Evolutionary conservation across 1,140 invertebrate species (phyloP).

Genomic region (Archegozetes longisetosus): DNA sequence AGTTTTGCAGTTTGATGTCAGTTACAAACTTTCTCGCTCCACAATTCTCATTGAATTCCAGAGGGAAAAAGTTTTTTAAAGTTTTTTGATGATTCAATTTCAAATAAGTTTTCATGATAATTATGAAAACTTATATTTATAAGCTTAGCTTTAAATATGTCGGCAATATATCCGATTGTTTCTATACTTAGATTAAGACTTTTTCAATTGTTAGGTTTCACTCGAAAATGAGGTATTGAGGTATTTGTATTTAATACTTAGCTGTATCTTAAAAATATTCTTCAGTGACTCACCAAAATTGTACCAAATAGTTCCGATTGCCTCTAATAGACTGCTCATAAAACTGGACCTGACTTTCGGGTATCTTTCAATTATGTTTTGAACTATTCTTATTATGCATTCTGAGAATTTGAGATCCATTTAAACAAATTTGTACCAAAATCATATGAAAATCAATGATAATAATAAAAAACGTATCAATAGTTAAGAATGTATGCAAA

Average conservation of each 20-base stretch:
- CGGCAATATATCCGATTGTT: no score
- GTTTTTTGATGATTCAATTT: background rate
- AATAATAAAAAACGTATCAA: background rate
- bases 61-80: background rate
- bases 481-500: background rate
- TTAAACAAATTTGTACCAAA: no score
- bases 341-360: background rate
- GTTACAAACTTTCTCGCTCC: no score
- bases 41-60: no score
- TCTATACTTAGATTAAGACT: background rate
- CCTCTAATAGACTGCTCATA: no score
- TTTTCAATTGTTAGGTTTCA: background rate
- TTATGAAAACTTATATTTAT: no score
- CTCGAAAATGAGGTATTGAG: background rate
- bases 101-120: no score
- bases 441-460: no score
- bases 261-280: no score
- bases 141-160: no score
- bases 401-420: background rate
- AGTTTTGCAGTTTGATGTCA: background rate
- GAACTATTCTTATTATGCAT: background rate
- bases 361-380: background rate
- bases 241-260: background rate
- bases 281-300: no score
- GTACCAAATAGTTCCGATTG: no score